A percentile compares a stretch with the other conserved stretches of the same genome.
Conservation (phyloP, 2,797 vertebrate species). For the Microctenopoma stevenorrisi region DNA sequence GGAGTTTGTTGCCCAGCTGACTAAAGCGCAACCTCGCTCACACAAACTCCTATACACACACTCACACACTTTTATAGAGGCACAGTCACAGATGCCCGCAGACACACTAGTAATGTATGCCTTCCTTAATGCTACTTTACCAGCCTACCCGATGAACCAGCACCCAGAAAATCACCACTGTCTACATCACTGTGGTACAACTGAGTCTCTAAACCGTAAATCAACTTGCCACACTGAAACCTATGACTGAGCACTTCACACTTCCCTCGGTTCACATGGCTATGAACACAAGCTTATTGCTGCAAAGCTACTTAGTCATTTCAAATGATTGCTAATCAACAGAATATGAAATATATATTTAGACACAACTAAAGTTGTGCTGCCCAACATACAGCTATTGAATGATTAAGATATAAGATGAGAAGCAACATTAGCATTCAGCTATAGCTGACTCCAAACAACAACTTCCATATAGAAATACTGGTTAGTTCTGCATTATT, state of each 20-base stretch:
- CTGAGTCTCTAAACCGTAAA: not conserved
- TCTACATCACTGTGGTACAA: too few species aligned
- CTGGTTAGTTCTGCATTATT: not conserved
- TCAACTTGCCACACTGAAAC: not conserved
- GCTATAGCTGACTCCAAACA: not conserved
- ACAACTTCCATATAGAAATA: slow-evolving; percentile 4
- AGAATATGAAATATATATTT: too few species aligned
- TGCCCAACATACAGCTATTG: not conserved
- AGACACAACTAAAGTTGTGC: too few species aligned
- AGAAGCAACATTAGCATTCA: not conserved
- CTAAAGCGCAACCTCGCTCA: slow-evolving; percentile 72
- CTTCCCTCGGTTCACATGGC: too few species aligned
- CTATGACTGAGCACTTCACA: too few species aligned
- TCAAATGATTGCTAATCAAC: not conserved
- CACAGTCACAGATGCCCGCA: not conserved
- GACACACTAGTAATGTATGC: not conserved
- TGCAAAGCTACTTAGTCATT: not conserved
- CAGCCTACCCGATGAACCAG: not conserved
- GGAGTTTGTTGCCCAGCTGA: slow-evolving; percentile 81
- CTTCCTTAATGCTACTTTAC: not conserved
- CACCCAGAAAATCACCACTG: too few species aligned
- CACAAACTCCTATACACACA: slow-evolving; percentile 56
- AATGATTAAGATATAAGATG: not conserved
- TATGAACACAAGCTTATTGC: not conserved
- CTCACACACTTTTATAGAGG: slow-evolving; percentile 9